Evolutionary conservation across 2,888 invertebrate genomes (phyloP).

Genomic region (Ctena decussata): DNA sequence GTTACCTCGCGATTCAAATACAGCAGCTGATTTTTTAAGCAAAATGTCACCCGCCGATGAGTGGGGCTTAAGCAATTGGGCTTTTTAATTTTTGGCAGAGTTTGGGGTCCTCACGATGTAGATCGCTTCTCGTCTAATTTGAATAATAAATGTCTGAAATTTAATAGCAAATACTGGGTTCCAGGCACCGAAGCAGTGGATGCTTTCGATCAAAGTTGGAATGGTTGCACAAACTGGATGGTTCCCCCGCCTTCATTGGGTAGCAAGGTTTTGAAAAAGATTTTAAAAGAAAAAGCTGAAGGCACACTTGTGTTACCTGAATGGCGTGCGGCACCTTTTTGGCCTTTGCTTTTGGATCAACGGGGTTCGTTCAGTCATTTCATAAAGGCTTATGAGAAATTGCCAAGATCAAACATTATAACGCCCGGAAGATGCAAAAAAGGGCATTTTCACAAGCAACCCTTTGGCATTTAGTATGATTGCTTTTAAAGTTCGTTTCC

Average conservation of each 20-base stretch:
- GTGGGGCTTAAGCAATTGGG: background rate
- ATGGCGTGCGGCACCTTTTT: conserved; percentile 14
- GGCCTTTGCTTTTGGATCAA: background rate
- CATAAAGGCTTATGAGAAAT: background rate
- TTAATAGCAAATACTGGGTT: background rate
- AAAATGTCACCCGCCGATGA: background rate
- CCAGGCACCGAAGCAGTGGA: background rate
- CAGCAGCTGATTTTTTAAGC: background rate
- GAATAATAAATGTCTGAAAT: background rate
- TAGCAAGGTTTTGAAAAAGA: background rate
- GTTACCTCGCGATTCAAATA: background rate
- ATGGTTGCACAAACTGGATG: background rate
- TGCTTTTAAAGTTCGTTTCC: background rate
- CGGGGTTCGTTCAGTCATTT: background rate
- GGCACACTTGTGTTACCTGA: background rate
- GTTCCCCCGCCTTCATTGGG: background rate
- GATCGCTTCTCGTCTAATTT: background rate
- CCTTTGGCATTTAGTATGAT: conserved; percentile 16
- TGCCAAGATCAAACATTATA: background rate
- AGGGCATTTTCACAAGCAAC: background rate
- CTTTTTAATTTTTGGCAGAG: background rate
- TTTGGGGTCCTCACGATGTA: background rate
- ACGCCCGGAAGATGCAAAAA: background rate
- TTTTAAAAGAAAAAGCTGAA: background rate
- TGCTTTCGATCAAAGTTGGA: background rate